Evolutionary conservation across 1,140 invertebrate species (phyloP), one percentile per base, ranked within the genome.

Genomic region (Drosophila azteca): DNA sequence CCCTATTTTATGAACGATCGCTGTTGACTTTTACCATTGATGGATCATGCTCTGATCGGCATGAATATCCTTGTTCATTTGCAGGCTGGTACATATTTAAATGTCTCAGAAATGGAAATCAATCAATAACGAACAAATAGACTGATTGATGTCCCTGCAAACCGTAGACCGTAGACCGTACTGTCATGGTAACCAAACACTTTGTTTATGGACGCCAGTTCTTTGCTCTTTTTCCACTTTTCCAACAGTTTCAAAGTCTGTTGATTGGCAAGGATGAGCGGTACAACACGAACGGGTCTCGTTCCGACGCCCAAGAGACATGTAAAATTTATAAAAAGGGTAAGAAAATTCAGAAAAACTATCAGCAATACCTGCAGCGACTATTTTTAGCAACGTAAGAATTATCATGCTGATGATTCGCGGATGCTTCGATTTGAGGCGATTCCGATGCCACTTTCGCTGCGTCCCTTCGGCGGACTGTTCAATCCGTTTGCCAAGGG

Each of bases 401-500:
- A 79, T 55, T 48, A 54, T 1, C 68, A 74, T 45, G 63, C 48
- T 9, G 82, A 82, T 62, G 63, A 62, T 3, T 24, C 44, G 22
- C 72, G 83, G 6, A 79, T 91, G 75, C 77, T 77, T 11, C 90
- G 75, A 54, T 91, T 91, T 31, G 90, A 91, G 53, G 85, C 77
- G 2, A 53, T 54, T 29, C 77, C 90, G n/a, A 88, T 90, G 77
- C 79, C 85, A 2, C 71, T 91, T 7, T 90, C 90, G 1, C 51
- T 96, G 24, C 94, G 95, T 61, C 96, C 96, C 0, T 96, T 96
- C 74, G 95, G 96, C 3, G 95, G 95, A 7, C 92, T 96, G 0
- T 96, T 94, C 91, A 96, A 97, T 92, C 96, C 96, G 2, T 97
- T 95, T 90, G 93, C 95, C 2, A 94, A 95, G 69, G 94, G 94